These are phyloP conservation scores for Centrocercus urophasianus DNA, from an alignment of 2,113 vertebrate genomes.

Conservation along the genomic window DNA sequence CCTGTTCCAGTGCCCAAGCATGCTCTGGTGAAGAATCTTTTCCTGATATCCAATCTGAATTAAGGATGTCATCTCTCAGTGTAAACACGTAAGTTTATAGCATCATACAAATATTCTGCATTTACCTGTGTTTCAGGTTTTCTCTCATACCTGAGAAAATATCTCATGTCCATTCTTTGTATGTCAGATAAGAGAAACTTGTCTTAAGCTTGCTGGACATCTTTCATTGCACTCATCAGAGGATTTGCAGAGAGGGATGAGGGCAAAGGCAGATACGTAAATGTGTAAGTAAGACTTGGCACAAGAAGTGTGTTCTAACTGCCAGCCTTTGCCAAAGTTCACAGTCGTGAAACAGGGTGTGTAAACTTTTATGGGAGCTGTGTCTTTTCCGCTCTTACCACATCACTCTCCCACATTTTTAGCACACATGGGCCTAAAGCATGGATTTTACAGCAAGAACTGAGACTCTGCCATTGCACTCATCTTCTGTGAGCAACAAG, in stretches of 20 bases:
- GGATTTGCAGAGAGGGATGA: background rate
- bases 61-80: background rate
- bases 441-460: constrained; percentile 9
- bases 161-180: background rate
- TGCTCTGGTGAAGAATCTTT: too few relatives aligned
- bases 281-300: background rate
- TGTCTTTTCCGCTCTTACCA: background rate
- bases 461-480: background rate
- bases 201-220: background rate
- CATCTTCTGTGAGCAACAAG: background rate
- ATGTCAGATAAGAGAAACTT: background rate
- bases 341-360: background rate
- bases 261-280: background rate
- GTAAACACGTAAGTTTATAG: background rate
- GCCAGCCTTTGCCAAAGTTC: constrained; percentile 4
- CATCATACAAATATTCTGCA: background rate
- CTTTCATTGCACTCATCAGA: background rate
- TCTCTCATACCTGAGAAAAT: background rate
- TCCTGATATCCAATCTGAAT: too few relatives aligned
- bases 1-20: too few relatives aligned
- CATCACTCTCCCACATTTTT: background rate
- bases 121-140: background rate
- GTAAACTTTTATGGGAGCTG: constrained; percentile 17
- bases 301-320: background rate
- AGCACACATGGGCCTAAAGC: background rate